Evolutionary conservation across 2,113 vertebrate species (phyloP), one percentile per base, ranked within the genome.

Genomic region (Aegithalos caudatus): DNA sequence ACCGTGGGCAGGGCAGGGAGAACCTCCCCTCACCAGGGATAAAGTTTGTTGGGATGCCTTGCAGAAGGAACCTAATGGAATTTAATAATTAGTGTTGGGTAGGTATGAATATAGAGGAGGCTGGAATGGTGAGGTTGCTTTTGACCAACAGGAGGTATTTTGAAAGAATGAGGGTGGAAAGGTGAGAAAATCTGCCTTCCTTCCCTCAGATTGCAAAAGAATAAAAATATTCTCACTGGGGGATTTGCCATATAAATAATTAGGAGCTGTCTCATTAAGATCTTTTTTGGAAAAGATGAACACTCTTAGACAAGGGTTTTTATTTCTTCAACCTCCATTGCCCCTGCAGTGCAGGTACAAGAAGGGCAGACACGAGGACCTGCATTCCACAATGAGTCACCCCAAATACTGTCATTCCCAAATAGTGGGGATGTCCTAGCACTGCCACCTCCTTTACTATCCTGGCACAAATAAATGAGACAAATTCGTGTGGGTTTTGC

Each of bases 261-360:
- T 56, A 51, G 72, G 33, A 71, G 6, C 42, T 40, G 18, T 60
- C 24, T 38, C n/a, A 45, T 23, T 44, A 69, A 56, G 31, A 57
- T 50, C 3, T 40, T 71, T 40, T 66, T 27, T 45, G 35, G 45
- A 79, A 64, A 87, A 79, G 22, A 54, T 29, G 4, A 51, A 31
- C 47, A 48, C 2, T 12, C 23, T 62, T 16, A 54, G 12, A 47
- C 40, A 38, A n/a, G 27, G 16, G 33, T 23, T 48, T 48, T 64
- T 77, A 51, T 38, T 24, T 10, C 72, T 61, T 79, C 42, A 40
- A 1, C 9, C 14, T 86, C 65, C 33, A n/a, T 60, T 33, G 10
- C 9, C 5, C 12, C 8, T 1, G 0, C 13, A n/a, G 0, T 38
- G 44, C 31, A 72, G 71, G 35, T 24, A 5, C 10, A 33, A 42